phyloP scores from a whole-genome alignment of 2,888 invertebrate genomes.

The Scelioninae gen. 2 region DNA sequence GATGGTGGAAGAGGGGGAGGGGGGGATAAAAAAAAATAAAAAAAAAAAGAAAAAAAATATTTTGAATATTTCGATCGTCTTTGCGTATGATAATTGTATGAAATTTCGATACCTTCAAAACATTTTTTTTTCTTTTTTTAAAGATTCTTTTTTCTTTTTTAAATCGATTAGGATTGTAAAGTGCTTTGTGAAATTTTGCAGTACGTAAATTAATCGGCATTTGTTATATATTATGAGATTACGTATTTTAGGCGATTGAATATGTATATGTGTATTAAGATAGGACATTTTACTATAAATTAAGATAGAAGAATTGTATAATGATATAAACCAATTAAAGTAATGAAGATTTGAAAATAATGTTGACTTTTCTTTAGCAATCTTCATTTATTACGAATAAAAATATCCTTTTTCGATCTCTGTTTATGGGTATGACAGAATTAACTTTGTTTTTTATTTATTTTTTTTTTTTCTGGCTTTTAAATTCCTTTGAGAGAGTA shows the following conservation, averaged over 20 bases:
- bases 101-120: constrained; percentile 15
- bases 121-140: constrained; percentile 2
- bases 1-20: constrained; percentile 18
- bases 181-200: constrained; percentile 56
- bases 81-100: constrained; percentile 18
- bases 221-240: constrained; percentile 57
- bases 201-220: constrained; percentile 52
- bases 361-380: constrained; percentile 31
- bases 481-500: too few relatives aligned
- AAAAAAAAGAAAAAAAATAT: too few relatives aligned
- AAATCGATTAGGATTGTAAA: constrained; percentile 47
- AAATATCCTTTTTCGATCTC: too few relatives aligned
- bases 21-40: too few relatives aligned
- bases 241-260: constrained; percentile 55
- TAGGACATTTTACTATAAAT: constrained; percentile 55
- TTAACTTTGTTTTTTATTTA: too few relatives aligned
- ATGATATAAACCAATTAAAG: constrained; percentile 59
- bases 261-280: constrained; percentile 58
- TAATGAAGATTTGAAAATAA: constrained; percentile 51
- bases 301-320: constrained; percentile 61
- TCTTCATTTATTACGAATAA: constrained; percentile 11
- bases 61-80: constrained; percentile 24
- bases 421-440: too few relatives aligned
- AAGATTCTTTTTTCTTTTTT: too few relatives aligned
- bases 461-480: too few relatives aligned